Evolutionary conservation across 1,140 invertebrate genomes (phyloP).

Genomic region (Sitobion miscanthi): DNA sequence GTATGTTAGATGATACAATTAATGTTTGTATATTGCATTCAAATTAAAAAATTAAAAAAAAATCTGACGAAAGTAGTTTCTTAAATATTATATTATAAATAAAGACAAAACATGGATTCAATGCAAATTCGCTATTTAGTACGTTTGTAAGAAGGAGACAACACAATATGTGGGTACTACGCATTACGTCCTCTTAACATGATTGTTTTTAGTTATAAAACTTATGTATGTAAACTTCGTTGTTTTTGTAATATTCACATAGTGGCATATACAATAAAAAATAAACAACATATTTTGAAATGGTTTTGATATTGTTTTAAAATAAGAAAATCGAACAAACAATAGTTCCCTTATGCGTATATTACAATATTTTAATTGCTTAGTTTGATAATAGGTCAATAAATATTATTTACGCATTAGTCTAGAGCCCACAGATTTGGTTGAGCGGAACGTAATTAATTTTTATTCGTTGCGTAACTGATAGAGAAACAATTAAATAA

Average conservation of each 20-base stretch:
- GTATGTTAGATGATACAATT: neutral
- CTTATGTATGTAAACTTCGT: no score
- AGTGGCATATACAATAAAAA: no score
- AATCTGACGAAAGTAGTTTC: neutral
- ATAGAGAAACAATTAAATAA: neutral
- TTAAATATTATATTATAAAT: neutral
- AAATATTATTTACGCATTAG: neutral
- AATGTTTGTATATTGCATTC: no score
- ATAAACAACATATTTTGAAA: neutral
- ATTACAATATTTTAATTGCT: neutral
- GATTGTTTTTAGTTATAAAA: no score
- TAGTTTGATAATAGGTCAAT: neutral
- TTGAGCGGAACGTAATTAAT: neutral
- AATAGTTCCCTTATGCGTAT: neutral
- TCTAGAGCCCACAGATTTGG: neutral
- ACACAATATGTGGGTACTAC: no score
- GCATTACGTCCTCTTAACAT: no score
- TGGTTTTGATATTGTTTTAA: neutral
- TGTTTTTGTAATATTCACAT: no score
- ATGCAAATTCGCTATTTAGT: no score
- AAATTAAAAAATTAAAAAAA: no score
- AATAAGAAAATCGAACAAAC: neutral
- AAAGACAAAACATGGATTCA: neutral
- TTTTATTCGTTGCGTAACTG: neutral
- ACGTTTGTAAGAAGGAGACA: no score